Percentiles rank a stretch among this genome's conserved stretches.
phyloP scores from a whole-genome alignment of 2,113 vertebrate species.

The Cottus gobio region DNA sequence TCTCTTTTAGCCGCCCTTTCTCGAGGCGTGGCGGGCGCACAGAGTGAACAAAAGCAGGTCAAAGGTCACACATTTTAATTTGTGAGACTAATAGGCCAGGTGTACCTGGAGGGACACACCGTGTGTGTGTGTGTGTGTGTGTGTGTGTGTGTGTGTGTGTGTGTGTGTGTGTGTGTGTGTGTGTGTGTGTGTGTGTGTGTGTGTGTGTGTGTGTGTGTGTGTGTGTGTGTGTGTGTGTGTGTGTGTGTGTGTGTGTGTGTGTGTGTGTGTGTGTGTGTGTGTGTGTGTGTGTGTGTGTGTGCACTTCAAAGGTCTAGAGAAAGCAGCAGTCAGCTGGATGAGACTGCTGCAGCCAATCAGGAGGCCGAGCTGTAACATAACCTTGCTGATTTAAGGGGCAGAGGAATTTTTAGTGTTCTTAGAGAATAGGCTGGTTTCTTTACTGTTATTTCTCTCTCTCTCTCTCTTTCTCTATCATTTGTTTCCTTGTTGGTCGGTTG shows the following conservation, averaged over 20 bases:
- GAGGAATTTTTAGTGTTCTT: slow-evolving; percentile 54
- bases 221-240: no score
- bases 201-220: background rate
- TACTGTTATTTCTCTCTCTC: background rate
- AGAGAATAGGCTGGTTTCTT: background rate
- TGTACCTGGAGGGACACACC: slow-evolving; percentile 68
- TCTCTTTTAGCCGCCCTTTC: slow-evolving; percentile 15
- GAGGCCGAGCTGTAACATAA: slow-evolving; percentile 55
- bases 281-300: slow-evolving; percentile 8
- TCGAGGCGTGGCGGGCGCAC: slow-evolving; percentile 14
- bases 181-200: no score
- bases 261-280: no score
- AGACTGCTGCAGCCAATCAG: slow-evolving; percentile 63
- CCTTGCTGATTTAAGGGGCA: slow-evolving; percentile 63
- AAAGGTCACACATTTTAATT: slow-evolving; percentile 77
- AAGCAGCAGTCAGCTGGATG: slow-evolving; percentile 67
- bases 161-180: no score
- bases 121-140: background rate
- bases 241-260: no score
- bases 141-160: background rate
- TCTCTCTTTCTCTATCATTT: no score
- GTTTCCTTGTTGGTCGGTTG: no score
- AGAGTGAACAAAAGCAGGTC: slow-evolving; percentile 71
- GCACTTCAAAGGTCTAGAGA: slow-evolving; percentile 71
- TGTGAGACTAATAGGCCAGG: slow-evolving; percentile 76